phyloP scores from a whole-genome alignment of 2,113 vertebrate species.

The Strix aluco region DNA sequence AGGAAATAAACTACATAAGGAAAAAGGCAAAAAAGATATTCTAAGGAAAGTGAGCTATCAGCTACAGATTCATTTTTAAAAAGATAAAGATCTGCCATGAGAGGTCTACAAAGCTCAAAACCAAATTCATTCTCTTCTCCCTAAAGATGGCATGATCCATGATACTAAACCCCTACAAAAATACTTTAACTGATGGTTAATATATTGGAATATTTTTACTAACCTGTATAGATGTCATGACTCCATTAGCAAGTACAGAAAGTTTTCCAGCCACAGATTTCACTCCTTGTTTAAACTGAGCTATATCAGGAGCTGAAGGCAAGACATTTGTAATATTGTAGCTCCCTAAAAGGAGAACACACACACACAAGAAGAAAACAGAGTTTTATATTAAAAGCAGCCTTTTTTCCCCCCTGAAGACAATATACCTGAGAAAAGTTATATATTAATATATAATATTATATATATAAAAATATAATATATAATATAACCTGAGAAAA shows the following conservation, averaged over 20 bases:
- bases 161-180: neutral
- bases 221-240: constrained; percentile 94
- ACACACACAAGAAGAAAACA: neutral
- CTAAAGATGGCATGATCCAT: neutral
- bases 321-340: constrained; percentile 87
- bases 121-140: neutral
- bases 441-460: no score
- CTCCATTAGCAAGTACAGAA: constrained; percentile 93
- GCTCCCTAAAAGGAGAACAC: constrained; percentile 67
- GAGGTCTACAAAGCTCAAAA: neutral
- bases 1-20: neutral
- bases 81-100: neutral
- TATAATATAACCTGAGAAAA: neutral
- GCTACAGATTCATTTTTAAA: neutral
- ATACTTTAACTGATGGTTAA: neutral
- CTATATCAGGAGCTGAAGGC: constrained; percentile 89
- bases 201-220: neutral
- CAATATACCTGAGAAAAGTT: neutral
- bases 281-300: constrained; percentile 91
- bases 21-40: neutral
- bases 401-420: neutral
- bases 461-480: no score
- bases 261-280: constrained; percentile 91
- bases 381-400: neutral
- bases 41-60: neutral